Percentiles rank a stretch among this genome's conserved stretches.
These are phyloP conservation scores for Magallana nippona DNA, from an alignment of 2,888 invertebrate species.

Conservation along the genomic window DNA sequence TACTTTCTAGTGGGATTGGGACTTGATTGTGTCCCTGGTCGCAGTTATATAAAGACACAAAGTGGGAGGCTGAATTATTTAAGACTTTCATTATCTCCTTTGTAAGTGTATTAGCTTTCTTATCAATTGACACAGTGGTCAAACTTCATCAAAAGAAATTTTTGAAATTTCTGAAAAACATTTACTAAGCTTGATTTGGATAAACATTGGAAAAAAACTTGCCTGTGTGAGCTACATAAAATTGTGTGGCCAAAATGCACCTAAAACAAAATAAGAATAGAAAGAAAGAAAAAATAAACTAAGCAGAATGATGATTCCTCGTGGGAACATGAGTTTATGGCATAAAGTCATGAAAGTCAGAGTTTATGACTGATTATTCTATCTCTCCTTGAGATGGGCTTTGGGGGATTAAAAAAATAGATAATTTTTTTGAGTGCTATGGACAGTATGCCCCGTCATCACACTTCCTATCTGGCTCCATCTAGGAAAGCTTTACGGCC, in stretches of 20 bases:
- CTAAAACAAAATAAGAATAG: too few species aligned
- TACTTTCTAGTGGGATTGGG: neutral
- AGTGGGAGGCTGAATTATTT: neutral
- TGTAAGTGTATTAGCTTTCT: neutral
- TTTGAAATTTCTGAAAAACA: too few species aligned
- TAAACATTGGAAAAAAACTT: too few species aligned
- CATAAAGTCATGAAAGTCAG: neutral
- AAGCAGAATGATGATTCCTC: too few species aligned
- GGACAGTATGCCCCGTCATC: neutral
- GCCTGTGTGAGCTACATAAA: too few species aligned
- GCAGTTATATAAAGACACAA: neutral
- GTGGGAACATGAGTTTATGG: too few species aligned
- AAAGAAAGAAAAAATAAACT: too few species aligned
- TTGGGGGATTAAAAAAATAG: neutral
- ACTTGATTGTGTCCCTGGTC: neutral
- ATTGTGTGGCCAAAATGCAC: too few species aligned
- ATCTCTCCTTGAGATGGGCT: neutral
- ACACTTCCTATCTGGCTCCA: constrained; percentile 2
- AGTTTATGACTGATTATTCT: neutral
- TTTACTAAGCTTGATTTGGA: too few species aligned
- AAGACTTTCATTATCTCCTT: neutral
- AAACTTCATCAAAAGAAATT: too few species aligned
- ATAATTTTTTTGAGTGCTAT: neutral
- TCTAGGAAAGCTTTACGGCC: neutral
- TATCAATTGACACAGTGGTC: too few species aligned